Evolutionary conservation across 1,140 invertebrate genomes (phyloP).

Genomic region (Hetaerina americana): DNA sequence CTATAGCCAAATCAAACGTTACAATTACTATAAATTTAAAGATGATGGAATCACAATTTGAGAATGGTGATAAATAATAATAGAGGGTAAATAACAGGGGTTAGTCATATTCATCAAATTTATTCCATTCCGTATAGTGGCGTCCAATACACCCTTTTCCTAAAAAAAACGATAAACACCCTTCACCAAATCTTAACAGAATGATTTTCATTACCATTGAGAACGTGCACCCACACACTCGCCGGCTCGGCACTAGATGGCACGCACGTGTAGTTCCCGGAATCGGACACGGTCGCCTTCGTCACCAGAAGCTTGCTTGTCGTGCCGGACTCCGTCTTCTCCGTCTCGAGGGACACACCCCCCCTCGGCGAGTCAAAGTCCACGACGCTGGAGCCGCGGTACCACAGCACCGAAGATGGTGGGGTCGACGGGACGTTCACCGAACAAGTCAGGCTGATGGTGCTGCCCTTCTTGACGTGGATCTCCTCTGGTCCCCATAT

Average conservation of each 20-base stretch:
- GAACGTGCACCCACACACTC: constrained; percentile 73
- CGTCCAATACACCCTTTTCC: too few species aligned
- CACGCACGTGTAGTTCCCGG: constrained; percentile 79
- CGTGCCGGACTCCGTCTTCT: constrained; percentile 75
- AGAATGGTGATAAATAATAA: too few species aligned
- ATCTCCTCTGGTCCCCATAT: constrained; percentile 76
- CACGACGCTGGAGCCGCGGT: constrained; percentile 62
- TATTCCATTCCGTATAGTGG: too few species aligned
- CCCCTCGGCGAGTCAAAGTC: constrained; percentile 75
- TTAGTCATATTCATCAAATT: too few species aligned
- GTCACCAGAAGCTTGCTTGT: constrained; percentile 80
- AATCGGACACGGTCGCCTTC: constrained; percentile 69
- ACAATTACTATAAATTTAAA: too few species aligned
- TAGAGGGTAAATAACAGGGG: too few species aligned
- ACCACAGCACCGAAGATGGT: constrained; percentile 64
- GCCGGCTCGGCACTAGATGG: constrained; percentile 77
- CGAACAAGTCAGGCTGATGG: constrained; percentile 75
- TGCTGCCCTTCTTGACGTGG: constrained; percentile 80
- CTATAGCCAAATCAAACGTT: too few species aligned
- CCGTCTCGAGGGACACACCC: constrained; percentile 79
- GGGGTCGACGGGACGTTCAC: constrained; percentile 77
- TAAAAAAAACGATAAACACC: too few species aligned
- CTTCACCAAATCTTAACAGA: too few species aligned
- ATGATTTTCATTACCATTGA: constrained; percentile 87
- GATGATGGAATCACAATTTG: too few species aligned